phyloP scores from a whole-genome alignment of 2,113 vertebrate genomes.

The Eublepharis macularius region DNA sequence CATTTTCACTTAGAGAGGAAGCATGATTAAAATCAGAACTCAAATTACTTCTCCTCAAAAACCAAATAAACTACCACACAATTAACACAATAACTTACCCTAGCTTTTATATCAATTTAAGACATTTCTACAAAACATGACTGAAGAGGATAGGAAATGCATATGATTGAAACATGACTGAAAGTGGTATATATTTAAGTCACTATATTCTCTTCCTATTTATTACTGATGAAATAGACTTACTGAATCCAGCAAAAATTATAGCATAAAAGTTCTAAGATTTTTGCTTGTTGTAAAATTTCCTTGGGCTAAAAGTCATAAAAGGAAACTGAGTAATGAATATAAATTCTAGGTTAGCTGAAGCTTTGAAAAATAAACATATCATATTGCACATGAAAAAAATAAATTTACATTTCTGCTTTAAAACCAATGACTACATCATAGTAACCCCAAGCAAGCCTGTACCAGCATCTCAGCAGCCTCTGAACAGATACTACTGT shows the following conservation, averaged over 20 bases:
- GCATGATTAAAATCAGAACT: not conserved
- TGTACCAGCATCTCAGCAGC: constrained; percentile 47
- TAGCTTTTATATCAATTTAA: not conserved
- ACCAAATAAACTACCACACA: not conserved
- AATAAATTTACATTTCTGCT: constrained; percentile 55
- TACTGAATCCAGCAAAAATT: constrained; percentile 31
- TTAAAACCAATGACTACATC: constrained; percentile 38
- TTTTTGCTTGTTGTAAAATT: constrained; percentile 12
- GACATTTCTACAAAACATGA: not conserved
- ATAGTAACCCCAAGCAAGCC: constrained; percentile 53
- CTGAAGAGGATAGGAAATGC: not conserved
- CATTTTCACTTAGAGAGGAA: not conserved
- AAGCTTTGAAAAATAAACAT: constrained; percentile 52
- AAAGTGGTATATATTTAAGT: constrained; percentile 7
- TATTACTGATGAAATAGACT: constrained; percentile 7
- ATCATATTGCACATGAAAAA: constrained; percentile 52
- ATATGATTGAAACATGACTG: too few species aligned
- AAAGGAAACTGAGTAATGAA: constrained; percentile 42
- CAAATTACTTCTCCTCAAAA: not conserved
- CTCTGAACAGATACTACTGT: constrained; percentile 51
- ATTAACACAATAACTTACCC: not conserved
- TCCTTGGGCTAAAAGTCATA: constrained; percentile 16
- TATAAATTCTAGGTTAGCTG: constrained; percentile 28
- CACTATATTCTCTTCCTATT: not conserved
- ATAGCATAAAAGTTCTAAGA: constrained; percentile 18